Evolutionary conservation across 2,113 vertebrate genomes (phyloP), one percentile per base, ranked within the genome.

Genomic region (Phrynocephalus versicolor): DNA sequence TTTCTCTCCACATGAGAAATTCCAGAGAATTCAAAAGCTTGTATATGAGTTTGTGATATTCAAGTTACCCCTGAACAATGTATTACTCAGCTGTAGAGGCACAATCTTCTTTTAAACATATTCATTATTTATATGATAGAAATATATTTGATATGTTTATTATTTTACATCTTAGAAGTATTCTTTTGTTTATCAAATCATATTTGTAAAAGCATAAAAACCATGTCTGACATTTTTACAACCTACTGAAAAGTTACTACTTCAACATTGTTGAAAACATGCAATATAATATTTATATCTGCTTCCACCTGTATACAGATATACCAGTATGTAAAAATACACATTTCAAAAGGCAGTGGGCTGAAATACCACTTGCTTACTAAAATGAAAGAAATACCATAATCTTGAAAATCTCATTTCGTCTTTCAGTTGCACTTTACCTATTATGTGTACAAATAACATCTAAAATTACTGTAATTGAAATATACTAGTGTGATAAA

Each of bases 321-420:
- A 80, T 91, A n/a, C n/a, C n/a, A n/a, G n/a, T n/a, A 88, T 73
- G 55, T 37, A 89, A 91, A 60, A 92, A 92, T 91, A 89, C 90
- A 92, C 90, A 89, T 81, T 85, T 37, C 88, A 80, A 89, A 60
- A 81, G 85, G 84, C 58, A 51, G 30, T 69, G 64, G 21, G 84
- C 88, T 1, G 58, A 89, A 88, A 72, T 76, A 85, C 16, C 51
- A 78, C 64, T 87, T 25, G 69, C 75, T 35, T 90, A 79, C 72
- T 87, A 89, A 87, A 85, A 77, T 82, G 88, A 88, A 92, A 85
- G 64, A 9, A 90, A 37, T 10, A 23, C 72, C 16, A 7, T 85
- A 88, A 86, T 79, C 51, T 57, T 30, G 30, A 84, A 90, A 91
- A 6, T 57, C 2, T 79, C 79, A 82, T 81, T 82, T 85, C 73